phyloP scores from a whole-genome alignment of 2,113 vertebrate species.

The Apodemus sylvaticus region DNA sequence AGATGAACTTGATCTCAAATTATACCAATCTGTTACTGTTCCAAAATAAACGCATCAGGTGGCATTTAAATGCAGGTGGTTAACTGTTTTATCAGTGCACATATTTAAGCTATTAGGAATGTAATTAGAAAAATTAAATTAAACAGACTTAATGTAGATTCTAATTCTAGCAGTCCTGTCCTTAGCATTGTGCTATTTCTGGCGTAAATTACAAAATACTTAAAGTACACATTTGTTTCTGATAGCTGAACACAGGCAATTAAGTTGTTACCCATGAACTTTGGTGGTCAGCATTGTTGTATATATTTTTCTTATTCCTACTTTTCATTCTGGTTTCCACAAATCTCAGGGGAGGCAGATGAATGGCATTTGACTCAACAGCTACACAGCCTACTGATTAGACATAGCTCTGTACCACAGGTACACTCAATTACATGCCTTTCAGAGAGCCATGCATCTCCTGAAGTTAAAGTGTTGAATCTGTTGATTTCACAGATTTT shows the following conservation, averaged over 20 bases:
- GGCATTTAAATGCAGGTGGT: conserved; percentile 87
- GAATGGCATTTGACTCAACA: conserved; percentile 88
- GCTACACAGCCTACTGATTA: conserved; percentile 86
- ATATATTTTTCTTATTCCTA: conserved; percentile 84
- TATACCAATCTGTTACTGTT: conserved; percentile 84
- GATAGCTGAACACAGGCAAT: conserved; percentile 87
- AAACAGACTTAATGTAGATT: conserved; percentile 84
- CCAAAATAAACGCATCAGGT: conserved; percentile 89
- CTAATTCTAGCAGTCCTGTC: conserved; percentile 80
- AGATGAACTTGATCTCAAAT: conserved; percentile 83
- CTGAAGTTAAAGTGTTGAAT: conserved; percentile 68
- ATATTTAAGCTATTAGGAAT: conserved; percentile 88
- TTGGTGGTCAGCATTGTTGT: conserved; percentile 86
- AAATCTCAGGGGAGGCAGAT: conserved; percentile 84
- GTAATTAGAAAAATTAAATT: conserved; percentile 90
- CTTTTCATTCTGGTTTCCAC: conserved; percentile 84
- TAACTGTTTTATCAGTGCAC: conserved; percentile 86
- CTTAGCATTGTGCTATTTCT: conserved; percentile 85
- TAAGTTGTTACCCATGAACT: conserved; percentile 89
- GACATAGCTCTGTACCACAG: conserved; percentile 81
- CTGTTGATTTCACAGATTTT: conserved; percentile 72
- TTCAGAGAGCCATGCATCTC: conserved; percentile 77
- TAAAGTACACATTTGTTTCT: conserved; percentile 83
- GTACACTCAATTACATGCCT: conserved; percentile 84
- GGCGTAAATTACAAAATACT: conserved; percentile 81